Conservation (phyloP, 37 sponge, comb jelly and placozoan genomes). For the Chondrosia reniformis region DNA sequence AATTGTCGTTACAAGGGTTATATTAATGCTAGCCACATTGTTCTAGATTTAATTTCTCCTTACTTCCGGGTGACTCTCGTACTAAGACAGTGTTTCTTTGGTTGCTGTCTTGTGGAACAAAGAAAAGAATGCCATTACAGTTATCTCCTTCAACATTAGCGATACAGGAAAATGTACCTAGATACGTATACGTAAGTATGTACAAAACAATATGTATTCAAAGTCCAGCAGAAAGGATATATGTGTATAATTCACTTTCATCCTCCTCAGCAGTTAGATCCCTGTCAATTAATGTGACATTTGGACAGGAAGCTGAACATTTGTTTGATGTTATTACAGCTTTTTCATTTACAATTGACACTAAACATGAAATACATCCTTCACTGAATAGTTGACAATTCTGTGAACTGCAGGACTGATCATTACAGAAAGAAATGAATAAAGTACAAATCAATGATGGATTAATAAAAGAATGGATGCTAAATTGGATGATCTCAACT, state of each 20-base stretch:
- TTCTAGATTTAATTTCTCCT: no score
- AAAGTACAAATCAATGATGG: no score
- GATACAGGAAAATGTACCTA: neutral
- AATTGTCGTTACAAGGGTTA: neutral
- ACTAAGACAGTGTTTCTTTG: neutral
- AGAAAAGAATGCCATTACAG: neutral
- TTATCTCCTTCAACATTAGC: neutral
- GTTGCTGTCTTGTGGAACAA: neutral
- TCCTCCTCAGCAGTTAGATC: neutral
- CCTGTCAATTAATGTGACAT: neutral
- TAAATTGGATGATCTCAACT: no score
- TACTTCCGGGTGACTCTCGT: neutral
- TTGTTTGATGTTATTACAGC: neutral
- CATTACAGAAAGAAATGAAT: no score
- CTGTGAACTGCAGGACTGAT: slow-evolving; percentile 3
- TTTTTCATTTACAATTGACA: neutral
- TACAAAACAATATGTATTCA: neutral
- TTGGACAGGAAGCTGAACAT: neutral
- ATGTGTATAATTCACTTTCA: neutral
- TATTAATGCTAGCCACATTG: neutral
- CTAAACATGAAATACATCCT: neutral
- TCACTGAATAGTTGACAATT: neutral
- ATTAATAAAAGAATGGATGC: no score
- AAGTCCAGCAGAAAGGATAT: neutral
- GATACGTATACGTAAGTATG: neutral